These are phyloP conservation scores for Cathartes aura DNA, from an alignment of 2,113 vertebrate species.

Conservation along the genomic window DNA sequence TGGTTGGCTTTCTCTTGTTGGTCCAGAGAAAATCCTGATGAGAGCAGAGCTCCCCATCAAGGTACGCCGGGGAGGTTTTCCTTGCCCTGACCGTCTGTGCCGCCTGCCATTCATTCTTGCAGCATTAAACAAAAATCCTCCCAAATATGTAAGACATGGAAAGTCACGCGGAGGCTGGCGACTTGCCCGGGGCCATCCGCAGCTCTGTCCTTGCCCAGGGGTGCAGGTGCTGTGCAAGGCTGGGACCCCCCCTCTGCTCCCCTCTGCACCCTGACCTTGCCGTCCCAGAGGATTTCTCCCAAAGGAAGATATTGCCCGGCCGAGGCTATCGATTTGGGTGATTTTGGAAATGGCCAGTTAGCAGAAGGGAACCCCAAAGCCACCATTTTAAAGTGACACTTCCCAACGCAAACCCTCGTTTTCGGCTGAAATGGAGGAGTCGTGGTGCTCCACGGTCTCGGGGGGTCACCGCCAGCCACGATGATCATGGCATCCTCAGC, in stretches of 20 bases:
- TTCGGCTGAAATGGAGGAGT: background rate
- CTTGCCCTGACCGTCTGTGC: background rate
- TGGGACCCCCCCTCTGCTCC: background rate
- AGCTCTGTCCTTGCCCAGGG: background rate
- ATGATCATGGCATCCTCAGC: background rate
- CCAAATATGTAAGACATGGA: background rate
- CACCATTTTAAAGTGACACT: fast-evolving
- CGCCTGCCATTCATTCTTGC: background rate
- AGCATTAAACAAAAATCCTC: background rate
- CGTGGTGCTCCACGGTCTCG: background rate
- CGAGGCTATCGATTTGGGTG: no score
- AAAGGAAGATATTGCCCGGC: background rate
- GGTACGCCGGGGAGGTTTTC: fast-evolving
- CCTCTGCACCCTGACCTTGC: background rate
- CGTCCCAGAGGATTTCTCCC: background rate
- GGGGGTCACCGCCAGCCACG: background rate
- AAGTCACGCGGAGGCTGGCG: background rate
- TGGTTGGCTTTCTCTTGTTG: background rate
- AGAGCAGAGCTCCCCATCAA: background rate
- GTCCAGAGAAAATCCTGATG: background rate
- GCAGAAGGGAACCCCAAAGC: background rate
- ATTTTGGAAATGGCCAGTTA: background rate
- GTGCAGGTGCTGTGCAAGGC: background rate
- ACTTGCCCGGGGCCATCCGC: fast-evolving
- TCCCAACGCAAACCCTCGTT: background rate